phyloP scores from a whole-genome alignment of 1,140 invertebrate genomes.

The Drosophila teissieri region DNA sequence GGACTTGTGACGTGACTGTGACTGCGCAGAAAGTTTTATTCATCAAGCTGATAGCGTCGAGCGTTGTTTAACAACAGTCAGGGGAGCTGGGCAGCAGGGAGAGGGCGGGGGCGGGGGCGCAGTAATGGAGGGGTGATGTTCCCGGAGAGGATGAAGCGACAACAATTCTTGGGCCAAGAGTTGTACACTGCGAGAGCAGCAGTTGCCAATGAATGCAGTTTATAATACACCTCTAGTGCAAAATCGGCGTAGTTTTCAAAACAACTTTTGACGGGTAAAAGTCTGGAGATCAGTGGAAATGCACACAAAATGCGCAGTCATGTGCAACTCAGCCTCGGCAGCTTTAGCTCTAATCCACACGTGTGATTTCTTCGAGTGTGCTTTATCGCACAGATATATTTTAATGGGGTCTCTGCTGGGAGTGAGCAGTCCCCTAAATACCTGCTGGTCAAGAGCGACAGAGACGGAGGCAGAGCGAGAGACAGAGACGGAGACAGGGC shows the following conservation, averaged over 20 bases:
- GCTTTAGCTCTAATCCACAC: no score
- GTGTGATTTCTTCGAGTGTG: conserved; percentile 44
- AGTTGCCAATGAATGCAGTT: not conserved
- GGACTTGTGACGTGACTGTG: conserved; percentile 32
- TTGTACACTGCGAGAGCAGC: conserved; percentile 9
- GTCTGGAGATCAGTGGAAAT: no score
- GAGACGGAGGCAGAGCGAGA: not conserved
- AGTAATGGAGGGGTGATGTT: no score
- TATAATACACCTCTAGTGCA: not conserved
- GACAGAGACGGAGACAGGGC: not conserved
- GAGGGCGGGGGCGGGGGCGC: no score
- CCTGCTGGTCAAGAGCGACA: conserved; percentile 3
- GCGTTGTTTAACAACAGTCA: conserved; percentile 66
- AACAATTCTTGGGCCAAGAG: conserved; percentile 42
- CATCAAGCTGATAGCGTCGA: conserved; percentile 76
- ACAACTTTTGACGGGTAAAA: no score
- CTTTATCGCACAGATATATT: conserved; percentile 60
- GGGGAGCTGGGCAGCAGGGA: not conserved
- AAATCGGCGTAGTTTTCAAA: no score
- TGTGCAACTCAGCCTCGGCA: no score
- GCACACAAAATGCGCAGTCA: no score
- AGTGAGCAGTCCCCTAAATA: not conserved
- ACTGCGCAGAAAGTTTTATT: conserved; percentile 65
- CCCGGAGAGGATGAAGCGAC: conserved; percentile 33
- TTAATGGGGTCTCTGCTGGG: conserved; percentile 46